phyloP scores from a whole-genome alignment of 2,888 invertebrate genomes.

The Horisme vitalbata region DNA sequence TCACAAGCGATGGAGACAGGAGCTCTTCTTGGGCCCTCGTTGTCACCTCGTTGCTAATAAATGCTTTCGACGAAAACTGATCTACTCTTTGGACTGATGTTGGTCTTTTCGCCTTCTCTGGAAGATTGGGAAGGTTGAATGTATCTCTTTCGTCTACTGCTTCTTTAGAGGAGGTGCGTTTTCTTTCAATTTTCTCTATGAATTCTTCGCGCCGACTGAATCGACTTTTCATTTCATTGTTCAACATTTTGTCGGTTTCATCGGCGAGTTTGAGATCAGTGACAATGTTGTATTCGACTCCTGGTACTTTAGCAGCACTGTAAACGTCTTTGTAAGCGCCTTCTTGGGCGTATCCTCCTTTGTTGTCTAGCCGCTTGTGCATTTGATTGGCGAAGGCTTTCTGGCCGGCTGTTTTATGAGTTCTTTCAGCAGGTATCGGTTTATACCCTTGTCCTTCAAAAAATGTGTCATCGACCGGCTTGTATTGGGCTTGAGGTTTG shows the following conservation, averaged over 20 bases:
- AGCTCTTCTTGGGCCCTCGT: constrained; percentile 56
- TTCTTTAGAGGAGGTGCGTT: constrained; percentile 67
- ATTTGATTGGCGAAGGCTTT: constrained; percentile 77
- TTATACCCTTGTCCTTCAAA: constrained; percentile 62
- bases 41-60: constrained; percentile 65
- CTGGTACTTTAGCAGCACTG: constrained; percentile 71
- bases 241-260: constrained; percentile 75
- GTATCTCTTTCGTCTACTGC: constrained; percentile 51
- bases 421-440: constrained; percentile 69
- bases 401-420: constrained; percentile 74
- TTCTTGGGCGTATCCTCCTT: constrained; percentile 78
- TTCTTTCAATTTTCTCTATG: constrained; percentile 61
- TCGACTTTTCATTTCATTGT: constrained; percentile 67
- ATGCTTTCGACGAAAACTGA: constrained; percentile 68
- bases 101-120: constrained; percentile 65
- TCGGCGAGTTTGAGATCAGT: constrained; percentile 79
- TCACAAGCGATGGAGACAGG: constrained; percentile 53
- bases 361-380: constrained; percentile 78
- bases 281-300: constrained; percentile 69
- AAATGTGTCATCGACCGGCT: constrained; percentile 60
- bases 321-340: constrained; percentile 75
- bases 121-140: constrained; percentile 14
- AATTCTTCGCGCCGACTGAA: constrained; percentile 70
- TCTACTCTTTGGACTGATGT: constrained; percentile 67
- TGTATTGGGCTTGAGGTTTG: constrained; percentile 61